Base-by-base conservation (phyloP, 1,140 invertebrate species). In the Pseudomyrmex gracilis region DNA sequence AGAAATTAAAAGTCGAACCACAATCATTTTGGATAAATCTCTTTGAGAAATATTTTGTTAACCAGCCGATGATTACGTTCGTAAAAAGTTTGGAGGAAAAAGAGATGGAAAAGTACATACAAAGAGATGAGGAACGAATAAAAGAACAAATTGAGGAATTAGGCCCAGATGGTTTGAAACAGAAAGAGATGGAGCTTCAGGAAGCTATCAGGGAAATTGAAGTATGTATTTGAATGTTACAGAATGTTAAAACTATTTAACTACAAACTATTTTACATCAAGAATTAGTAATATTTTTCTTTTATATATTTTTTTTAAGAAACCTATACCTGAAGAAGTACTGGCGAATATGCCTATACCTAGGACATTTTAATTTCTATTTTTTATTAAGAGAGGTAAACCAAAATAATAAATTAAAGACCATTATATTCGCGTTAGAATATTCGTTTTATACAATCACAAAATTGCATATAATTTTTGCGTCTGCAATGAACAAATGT, bases 171-270 rank as follows among this genome's bases (percentile, higher is more conserved):
- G 98, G 98, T 0, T 93, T 98, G 1, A 94, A 95, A 43, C 86
- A 96, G 74, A 97, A 96, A 92, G 95, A 92, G 9, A 93, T 95
- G 80, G 92, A 95, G 82, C 90, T 98, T 0, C 92, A 96, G 63
- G 94, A 96, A 60, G 97, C 98, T 1, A 96, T 97, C 84, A 94
- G 95, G 73, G 95, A 96, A 85, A 98, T 98, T 94, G 97, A 97
- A 91, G 96, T 97, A 22, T 58, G 47, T 34, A 34, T 34, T 34
- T 34, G 34, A 34, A 34, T 34, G 5, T 24, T 53, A 77, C 68
- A 78, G 83, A 47, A 5, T 66, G 51, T 85, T 4, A 34, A 34
- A 34, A 34, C 5, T 34, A 34, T 34, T 53, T 74, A 34, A 34
- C 57, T 70, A 77, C 34, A 71, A 13, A 10, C 34, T 49, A 17